Evolutionary conservation across 1,140 invertebrate species (phyloP).

Genomic region (Dreissena polymorpha): DNA sequence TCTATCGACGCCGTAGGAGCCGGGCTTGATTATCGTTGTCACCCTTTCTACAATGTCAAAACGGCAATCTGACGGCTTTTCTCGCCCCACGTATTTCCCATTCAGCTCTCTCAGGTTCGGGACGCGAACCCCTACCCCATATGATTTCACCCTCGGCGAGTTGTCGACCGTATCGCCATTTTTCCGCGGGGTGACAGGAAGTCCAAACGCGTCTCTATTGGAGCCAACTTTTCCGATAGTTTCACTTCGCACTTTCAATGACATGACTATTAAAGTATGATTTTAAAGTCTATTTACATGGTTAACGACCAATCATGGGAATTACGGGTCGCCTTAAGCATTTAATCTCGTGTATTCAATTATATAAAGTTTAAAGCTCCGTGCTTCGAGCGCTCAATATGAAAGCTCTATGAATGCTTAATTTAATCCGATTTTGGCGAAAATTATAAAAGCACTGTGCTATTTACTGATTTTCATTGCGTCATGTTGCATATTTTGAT

Average conservation of each 20-base stretch:
- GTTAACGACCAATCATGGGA: no score
- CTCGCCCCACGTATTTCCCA: slow-evolving; percentile 9
- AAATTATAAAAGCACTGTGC: no score
- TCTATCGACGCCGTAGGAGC: not conserved
- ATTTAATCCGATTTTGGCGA: no score
- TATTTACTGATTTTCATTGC: no score
- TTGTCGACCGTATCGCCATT: not conserved
- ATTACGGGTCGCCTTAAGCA: no score
- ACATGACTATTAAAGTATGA: slow-evolving; percentile 6
- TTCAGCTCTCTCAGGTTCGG: slow-evolving; percentile 36
- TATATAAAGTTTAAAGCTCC: no score
- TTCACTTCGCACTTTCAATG: slow-evolving; percentile 18
- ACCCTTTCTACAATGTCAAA: slow-evolving; percentile 48
- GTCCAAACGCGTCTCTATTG: slow-evolving; percentile 35
- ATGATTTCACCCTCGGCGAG: not conserved
- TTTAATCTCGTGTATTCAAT: no score
- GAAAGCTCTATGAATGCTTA: no score
- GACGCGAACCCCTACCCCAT: slow-evolving; percentile 22
- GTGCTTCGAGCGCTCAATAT: no score
- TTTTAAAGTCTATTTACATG: not conserved
- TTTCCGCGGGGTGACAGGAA: slow-evolving; percentile 25
- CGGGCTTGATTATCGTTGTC: slow-evolving; percentile 42
- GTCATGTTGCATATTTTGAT: no score
- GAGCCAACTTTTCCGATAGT: not conserved
- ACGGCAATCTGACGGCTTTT: slow-evolving; percentile 10